Base-by-base conservation (phyloP, 2,888 invertebrate genomes). In the Myathropa florea region DNA sequence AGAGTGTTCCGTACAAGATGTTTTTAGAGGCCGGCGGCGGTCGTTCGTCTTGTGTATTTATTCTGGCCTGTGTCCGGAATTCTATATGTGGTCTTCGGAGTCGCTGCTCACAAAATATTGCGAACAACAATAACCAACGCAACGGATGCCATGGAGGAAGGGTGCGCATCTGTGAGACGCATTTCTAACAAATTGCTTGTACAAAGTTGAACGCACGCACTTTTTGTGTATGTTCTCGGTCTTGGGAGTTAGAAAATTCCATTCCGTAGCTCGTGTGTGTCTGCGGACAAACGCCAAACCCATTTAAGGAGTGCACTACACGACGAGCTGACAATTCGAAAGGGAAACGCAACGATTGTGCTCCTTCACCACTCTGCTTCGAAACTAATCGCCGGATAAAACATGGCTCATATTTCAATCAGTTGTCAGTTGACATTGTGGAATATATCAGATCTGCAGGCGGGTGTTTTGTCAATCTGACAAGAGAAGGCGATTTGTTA, bases 381-480 rank as follows among this genome's bases (percentile, higher is more conserved):
- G 36, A 36, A 57, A 24, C 55, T 46, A 64, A 77, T 67, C 46
- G 23, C 23, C 70, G 24, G 73, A 78, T 71, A 57, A 80, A 67
- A 68, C 68, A 68, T 68, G n/a, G 39, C 24, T 82, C 77, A 78
- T 85, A 82, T 64, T 85, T 85, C 82, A 85, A 82, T 85, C 82
- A 85, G 64, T 64, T 78, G 81, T 85, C 85, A 60, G 57, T 24
- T 57, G 79, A 73, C 61, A 55, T 33, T 24, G 26, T 24, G 77
- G 30, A 57, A 68, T 82, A 64, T 73, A 85, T 82, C 84, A 82
- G 82, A 82, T 77, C 63, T n/a, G 55, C 28, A 70, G 72, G 68
- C 30, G 59, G 64, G 73, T 55, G 63, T 78, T 85, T 82, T 85
- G 85, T 82, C 85, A 85, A 78, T 70, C 70, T 23, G 53, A 36